Base-by-base conservation (phyloP, 1,140 invertebrate species). In the Brachionus rotundiformis region DNA sequence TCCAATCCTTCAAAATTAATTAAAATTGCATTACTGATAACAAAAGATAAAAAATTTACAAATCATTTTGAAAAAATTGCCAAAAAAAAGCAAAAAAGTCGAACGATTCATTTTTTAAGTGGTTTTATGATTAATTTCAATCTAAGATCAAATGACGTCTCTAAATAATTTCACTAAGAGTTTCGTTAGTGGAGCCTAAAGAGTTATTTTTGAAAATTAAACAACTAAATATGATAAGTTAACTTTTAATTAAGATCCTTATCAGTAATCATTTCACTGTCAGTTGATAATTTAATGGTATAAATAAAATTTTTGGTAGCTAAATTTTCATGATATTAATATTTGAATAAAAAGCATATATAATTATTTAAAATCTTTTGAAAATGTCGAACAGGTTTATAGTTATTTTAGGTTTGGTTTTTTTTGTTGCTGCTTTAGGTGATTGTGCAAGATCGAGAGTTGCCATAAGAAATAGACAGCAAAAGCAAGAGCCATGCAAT, bases 241-340 rank as follows among this genome's bases (percentile, higher is more conserved):
- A 11, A n/a, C 61, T 63, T 63, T 39, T 68, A 36, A 68, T 36
- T 68, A 36, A 36, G 63, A 68, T 68, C 19, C n/a, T 68, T 68
- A 68, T 68, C 63, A 68, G 33, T 19, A 19, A 36, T 16, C 16
- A 33, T 68, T 68, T 68, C 61, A 36, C 31, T 36, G 16, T 68
- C 11, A 16, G 29, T 36, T 39, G 63, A 68, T 68, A 68, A 36
- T 68, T 63, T 63, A 36, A 16, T 5, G 10, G 33, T 68, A 68
- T 68, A 68, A 68, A 68, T 68, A 68, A 68, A 3, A 68, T 7
- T 54, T 54, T 54, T 6, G n/a, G 19, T 23, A 19, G 19, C 10
- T 16, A 68, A 16, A 36, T 36, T 68, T 36, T 63, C 16, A 63
- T 36, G 13, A 33, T 36, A 19, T 68, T 68, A n/a, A 68, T 36